phyloP scores from a whole-genome alignment of 2,888 invertebrate genomes.

The Andrena flavipes region DNA sequence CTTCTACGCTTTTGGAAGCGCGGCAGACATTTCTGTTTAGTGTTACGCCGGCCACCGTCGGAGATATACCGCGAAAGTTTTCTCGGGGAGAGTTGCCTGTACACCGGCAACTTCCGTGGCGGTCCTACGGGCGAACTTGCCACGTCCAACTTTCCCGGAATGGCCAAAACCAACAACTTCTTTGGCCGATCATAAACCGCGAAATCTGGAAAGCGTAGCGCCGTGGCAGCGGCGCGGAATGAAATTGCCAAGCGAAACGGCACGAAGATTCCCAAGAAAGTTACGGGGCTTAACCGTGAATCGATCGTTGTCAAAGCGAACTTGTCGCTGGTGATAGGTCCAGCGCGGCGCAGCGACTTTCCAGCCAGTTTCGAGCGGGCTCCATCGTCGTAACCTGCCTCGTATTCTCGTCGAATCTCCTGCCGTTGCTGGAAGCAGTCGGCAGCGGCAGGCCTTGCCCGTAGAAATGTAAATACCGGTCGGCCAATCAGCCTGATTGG shows the following conservation, averaged over 20 bases:
- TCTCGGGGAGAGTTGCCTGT: not conserved
- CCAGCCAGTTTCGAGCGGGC: constrained; percentile 28
- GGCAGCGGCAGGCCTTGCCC: constrained; percentile 68
- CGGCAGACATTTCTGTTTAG: constrained; percentile 17
- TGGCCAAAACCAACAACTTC: constrained; percentile 33
- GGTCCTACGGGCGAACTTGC: constrained; percentile 19
- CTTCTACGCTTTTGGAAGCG: constrained; percentile 1
- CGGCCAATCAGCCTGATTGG: constrained; percentile 85
- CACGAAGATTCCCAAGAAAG: constrained; percentile 12
- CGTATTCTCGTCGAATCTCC: constrained; percentile 65
- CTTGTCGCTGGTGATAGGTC: not conserved
- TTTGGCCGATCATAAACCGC: constrained; percentile 48
- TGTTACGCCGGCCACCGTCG: constrained; percentile 8
- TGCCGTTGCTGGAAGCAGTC: constrained; percentile 54
- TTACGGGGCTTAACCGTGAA: constrained; percentile 3
- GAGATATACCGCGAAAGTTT: constrained; percentile 32
- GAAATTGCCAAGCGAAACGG: constrained; percentile 19
- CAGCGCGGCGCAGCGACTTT: constrained; percentile 23
- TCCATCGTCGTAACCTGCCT: constrained; percentile 33
- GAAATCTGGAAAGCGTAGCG: constrained; percentile 22
- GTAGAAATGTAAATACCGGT: constrained; percentile 83
- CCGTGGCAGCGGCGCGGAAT: not conserved
- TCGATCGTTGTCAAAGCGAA: constrained; percentile 29
- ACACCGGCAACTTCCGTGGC: constrained; percentile 17
- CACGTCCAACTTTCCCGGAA: constrained; percentile 34